Conservation (phyloP, 1,140 invertebrate genomes). For the Lysiphlebus fabarum region DNA sequence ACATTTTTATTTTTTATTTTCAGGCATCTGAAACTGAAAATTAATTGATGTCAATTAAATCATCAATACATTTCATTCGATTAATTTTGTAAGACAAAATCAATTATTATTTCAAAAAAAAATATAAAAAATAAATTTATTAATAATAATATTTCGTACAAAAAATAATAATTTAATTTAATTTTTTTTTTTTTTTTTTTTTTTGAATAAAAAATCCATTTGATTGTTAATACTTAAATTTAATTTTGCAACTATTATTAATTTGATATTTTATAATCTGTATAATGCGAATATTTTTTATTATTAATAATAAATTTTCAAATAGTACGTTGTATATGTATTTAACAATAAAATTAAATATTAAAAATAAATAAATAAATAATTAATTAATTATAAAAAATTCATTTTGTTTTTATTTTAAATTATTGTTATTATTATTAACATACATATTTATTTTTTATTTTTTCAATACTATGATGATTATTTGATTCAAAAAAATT, state of each 20-base stretch:
- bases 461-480: too few species aligned
- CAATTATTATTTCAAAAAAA: conserved; percentile 2
- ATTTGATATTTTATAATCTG: too few species aligned
- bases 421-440: too few species aligned
- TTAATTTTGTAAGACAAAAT: not conserved
- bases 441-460: too few species aligned
- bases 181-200: not conserved
- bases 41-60: conserved; percentile 32
- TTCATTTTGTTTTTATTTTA: too few species aligned
- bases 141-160: not conserved
- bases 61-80: not conserved
- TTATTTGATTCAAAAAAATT: too few species aligned
- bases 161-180: not conserved
- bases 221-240: conserved; percentile 3
- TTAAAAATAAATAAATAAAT: too few species aligned
- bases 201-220: not conserved
- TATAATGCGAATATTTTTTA: too few species aligned
- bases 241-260: conserved; percentile 2
- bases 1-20: not conserved
- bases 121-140: not conserved
- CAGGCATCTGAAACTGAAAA: conserved; percentile 48
- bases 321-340: too few species aligned
- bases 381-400: too few species aligned
- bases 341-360: too few species aligned
- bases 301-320: too few species aligned